Conservation (phyloP, 2,113 vertebrate genomes). For the Barbus barbus region DNA sequence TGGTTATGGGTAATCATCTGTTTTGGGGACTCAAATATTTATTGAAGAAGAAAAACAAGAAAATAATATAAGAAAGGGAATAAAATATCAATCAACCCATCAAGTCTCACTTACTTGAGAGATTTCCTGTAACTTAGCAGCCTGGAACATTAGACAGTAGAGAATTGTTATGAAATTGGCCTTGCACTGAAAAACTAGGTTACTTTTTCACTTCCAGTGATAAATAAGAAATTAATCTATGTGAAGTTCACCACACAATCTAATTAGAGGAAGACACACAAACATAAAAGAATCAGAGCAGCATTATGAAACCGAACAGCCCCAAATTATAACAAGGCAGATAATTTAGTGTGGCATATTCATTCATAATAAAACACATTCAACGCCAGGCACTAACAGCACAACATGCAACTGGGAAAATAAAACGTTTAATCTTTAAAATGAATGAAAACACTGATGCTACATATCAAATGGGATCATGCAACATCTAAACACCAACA, state of each 20-base stretch:
- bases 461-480: background rate
- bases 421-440: background rate
- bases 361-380: background rate
- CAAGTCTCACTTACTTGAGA: conserved; percentile 89
- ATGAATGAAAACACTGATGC: background rate
- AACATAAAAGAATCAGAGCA: background rate
- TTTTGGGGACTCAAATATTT: no score
- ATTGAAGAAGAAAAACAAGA: no score
- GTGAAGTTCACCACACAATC: background rate
- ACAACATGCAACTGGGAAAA: conserved; percentile 27
- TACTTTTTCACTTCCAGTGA: background rate
- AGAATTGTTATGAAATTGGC: conserved; percentile 2
- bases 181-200: background rate
- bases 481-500: conserved; percentile 18
- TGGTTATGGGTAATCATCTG: no score
- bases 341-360: background rate
- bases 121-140: conserved; percentile 99
- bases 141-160: conserved; percentile 78
- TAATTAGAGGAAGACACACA: conserved; percentile 3
- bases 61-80: no score
- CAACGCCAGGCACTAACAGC: background rate
- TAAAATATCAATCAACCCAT: background rate
- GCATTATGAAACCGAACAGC: background rate
- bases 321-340: background rate
- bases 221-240: background rate